phyloP scores from a whole-genome alignment of 2,888 invertebrate genomes.

The Panorpa germanica region DNA sequence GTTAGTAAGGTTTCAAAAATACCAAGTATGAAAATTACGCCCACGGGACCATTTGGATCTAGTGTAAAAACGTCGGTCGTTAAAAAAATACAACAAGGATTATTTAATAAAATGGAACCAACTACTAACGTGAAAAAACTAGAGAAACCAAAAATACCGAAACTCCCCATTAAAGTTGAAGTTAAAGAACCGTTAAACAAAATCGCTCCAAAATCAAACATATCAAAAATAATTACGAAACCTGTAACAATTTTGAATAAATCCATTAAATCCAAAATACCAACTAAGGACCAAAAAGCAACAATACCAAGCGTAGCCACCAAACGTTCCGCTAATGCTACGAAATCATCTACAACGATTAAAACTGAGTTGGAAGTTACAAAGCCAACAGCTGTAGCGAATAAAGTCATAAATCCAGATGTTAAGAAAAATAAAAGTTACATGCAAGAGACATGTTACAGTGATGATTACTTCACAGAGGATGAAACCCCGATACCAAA shows the following conservation, averaged over 20 bases:
- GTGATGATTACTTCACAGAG: conserved; percentile 37
- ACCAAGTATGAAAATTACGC: conserved; percentile 22
- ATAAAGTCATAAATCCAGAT: conserved; percentile 7
- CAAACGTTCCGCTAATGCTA: neutral
- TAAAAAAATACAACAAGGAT: conserved; percentile 27
- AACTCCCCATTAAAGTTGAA: conserved; percentile 18
- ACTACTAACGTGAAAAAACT: conserved; percentile 16
- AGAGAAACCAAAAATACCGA: conserved; percentile 21
- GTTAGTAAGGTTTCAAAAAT: conserved; percentile 15
- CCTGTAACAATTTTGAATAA: conserved; percentile 16
- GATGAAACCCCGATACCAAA: conserved; percentile 17
- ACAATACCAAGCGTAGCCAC: neutral
- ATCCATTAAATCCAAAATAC: conserved; percentile 7
- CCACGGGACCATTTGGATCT: conserved; percentile 27
- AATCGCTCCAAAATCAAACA: no score
- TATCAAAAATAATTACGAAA: no score
- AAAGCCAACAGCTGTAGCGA: conserved; percentile 6
- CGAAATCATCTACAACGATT: conserved; percentile 1
- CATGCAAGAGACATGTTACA: conserved; percentile 39
- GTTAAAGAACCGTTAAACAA: no score
- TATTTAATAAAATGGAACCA: conserved; percentile 20
- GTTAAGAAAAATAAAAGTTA: conserved; percentile 30
- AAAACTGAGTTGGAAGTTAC: conserved; percentile 2
- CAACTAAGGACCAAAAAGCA: conserved; percentile 14
- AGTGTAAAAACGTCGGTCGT: conserved; percentile 27